Percentiles rank a stretch among this genome's conserved stretches.
phyloP scores from a whole-genome alignment of 2,113 vertebrate species.

The Tragelaphus imberbis region DNA sequence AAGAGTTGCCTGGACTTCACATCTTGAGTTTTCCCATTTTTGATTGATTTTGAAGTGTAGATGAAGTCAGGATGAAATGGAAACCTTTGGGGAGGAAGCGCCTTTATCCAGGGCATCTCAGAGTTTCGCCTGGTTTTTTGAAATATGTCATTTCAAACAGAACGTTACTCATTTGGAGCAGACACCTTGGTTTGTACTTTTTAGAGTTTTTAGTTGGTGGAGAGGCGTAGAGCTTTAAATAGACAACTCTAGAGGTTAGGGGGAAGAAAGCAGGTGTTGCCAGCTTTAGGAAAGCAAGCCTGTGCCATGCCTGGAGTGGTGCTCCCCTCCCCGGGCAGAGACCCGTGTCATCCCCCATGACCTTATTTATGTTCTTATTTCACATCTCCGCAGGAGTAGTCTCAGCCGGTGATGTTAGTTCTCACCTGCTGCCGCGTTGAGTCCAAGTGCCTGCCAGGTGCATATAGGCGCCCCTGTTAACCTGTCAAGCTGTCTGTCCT shows the following conservation, averaged over 20 bases:
- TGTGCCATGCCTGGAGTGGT: rapidly evolving
- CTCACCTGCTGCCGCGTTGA: not conserved
- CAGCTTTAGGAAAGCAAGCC: rapidly evolving
- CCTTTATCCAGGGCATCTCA: rapidly evolving
- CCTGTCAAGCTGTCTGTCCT: not conserved
- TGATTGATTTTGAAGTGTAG: not conserved
- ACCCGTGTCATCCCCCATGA: not conserved
- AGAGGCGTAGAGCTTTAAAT: not conserved
- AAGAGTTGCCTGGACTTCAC: not conserved
- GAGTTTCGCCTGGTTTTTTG: not conserved
- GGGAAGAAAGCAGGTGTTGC: not conserved
- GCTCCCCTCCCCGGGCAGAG: not conserved
- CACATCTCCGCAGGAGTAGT: rapidly evolving
- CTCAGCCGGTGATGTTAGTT: not conserved
- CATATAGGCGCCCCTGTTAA: rapidly evolving
- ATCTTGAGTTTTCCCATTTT: not conserved
- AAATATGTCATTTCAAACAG: not conserved
- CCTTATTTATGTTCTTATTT: not conserved
- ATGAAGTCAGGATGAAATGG: not conserved
- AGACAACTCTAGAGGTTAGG: not conserved
- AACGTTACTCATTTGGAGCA: not conserved
- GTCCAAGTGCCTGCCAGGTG: not conserved
- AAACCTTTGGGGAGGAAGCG: rapidly evolving
- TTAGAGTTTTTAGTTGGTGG: not conserved
- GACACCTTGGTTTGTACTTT: not conserved